phyloP scores from a whole-genome alignment of 2,797 vertebrate genomes.

The Macropodus opercularis region DNA sequence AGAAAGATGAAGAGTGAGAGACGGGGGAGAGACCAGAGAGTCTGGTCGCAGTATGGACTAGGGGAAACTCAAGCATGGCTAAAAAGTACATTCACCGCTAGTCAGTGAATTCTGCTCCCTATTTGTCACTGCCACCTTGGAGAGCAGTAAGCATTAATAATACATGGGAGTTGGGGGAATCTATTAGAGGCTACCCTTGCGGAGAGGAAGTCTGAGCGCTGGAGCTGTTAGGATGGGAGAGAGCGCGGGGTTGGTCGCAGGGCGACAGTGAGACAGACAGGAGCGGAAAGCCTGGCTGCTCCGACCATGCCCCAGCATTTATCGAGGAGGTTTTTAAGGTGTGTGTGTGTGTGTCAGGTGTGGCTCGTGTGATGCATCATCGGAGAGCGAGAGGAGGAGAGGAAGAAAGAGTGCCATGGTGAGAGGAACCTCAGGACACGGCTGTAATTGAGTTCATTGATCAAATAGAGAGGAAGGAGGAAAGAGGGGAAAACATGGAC shows the following conservation, averaged over 20 bases:
- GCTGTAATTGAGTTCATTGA: constrained; percentile 93
- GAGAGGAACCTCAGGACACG: constrained; percentile 81
- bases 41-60: constrained; percentile 90
- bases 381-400: constrained; percentile 45
- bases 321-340: constrained; percentile 80
- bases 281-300: constrained; percentile 53
- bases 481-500: constrained; percentile 15
- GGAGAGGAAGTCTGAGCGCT: constrained; percentile 85
- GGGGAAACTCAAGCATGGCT: constrained; percentile 95
- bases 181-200: constrained; percentile 97
- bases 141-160: constrained; percentile 97
- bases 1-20: constrained; percentile 48
- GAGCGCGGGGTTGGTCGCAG: constrained; percentile 31
- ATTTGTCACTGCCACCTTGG: constrained; percentile 99
- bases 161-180: constrained; percentile 94
- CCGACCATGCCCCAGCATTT: constrained; percentile 74
- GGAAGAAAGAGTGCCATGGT: constrained; percentile 36
- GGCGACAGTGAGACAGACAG: constrained; percentile 40
- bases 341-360: constrained; percentile 77
- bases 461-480: constrained; percentile 75
- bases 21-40: constrained; percentile 72
- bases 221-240: constrained; percentile 75
- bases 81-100: constrained; percentile 97
- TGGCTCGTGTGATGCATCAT: constrained; percentile 81
- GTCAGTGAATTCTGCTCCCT: constrained; percentile 95